Base-by-base conservation (phyloP, 2,797 vertebrate genomes). In the Halcyon leucocephala region DNA sequence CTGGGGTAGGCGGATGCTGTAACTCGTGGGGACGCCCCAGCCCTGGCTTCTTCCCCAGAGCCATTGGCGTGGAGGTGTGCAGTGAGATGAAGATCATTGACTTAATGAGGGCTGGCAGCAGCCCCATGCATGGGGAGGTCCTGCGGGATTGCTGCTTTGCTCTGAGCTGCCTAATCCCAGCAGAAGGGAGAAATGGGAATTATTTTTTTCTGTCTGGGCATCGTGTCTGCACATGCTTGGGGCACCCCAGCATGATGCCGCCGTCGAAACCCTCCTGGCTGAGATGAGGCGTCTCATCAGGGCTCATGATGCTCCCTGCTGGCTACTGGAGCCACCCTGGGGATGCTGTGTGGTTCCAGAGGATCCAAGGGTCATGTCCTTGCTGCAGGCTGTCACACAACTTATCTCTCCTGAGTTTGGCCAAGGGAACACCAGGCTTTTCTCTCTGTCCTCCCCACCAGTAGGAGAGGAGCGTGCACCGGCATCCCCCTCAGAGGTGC, bases 401-500 rank as follows among this genome's bases (percentile, higher is more conserved):
- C 16, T 61, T 46, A 46, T 11, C 31, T 57, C 41, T 25, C 24
- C 24, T 2, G 6, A 31, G 0, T 66, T 51, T 22, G 1, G 21
- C 62, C 2, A 0, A 3, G 1, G 66, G 13, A 66, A 7, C 20
- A 9, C 26, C 5, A 0, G 28, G 15, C 51, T 74, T 77, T 54
- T 62, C 46, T 20, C 8, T 52, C 35, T 85, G 20, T 44, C 46
- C 26, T 54, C 10, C 24, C 12, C 22, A 3, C 8, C 1, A 3
- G 14, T 6, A 12, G 31, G 22, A 80, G 60, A 66, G 42, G 28
- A 73, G 49, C 21, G 35, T 58, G 12, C 33, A 2, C 18, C 2
- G 0, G 6, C 14, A 4, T 31, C 51, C 41, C 41, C 42, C 28
- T 70, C 0, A 0, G 26, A 9, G 1, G 3, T 10, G n/a, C 41